Percentiles rank a stretch among this genome's conserved stretches.
phyloP scores from a whole-genome alignment of 2,113 vertebrate species.

The Ictalurus furcatus region DNA sequence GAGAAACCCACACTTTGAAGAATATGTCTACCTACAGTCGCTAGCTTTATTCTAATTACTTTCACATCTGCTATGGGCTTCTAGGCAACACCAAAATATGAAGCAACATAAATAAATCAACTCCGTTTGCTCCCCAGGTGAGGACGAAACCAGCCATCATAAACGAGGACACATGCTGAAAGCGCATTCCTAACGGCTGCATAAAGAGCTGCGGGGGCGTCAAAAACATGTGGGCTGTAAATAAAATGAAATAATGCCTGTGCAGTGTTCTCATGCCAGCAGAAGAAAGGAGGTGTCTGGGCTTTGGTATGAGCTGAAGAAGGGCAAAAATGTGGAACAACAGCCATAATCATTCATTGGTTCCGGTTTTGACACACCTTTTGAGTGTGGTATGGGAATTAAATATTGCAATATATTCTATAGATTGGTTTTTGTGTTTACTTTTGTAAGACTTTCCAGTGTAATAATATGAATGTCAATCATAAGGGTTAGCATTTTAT shows the following conservation, averaged over 20 bases:
- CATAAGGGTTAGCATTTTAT: background rate
- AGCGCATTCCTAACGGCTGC: constrained; percentile 37
- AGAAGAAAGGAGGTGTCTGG: background rate
- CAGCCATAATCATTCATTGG: constrained; percentile 16
- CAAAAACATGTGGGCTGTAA: constrained; percentile 51
- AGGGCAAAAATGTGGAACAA: constrained; percentile 54
- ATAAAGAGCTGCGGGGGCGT: constrained; percentile 56
- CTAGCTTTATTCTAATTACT: constrained; percentile 12
- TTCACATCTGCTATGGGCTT: constrained; percentile 31
- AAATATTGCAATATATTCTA: background rate
- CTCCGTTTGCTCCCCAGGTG: constrained; percentile 46
- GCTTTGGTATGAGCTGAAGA: constrained; percentile 11
- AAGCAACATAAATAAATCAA: constrained; percentile 51
- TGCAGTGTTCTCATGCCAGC: constrained; percentile 42
- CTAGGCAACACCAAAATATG: constrained; percentile 25
- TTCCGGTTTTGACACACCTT: constrained; percentile 8
- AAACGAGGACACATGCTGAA: constrained; percentile 47
- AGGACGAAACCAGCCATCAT: constrained; percentile 47
- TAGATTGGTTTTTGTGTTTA: background rate
- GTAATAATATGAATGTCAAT: background rate
- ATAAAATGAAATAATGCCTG: constrained; percentile 50
- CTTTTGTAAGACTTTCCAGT: background rate
- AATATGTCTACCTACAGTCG: background rate
- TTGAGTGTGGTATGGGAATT: background rate
- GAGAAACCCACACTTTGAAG: background rate